Evolutionary conservation across 2,888 invertebrate species (phyloP).

Genomic region (Scaptomyza polygonia): DNA sequence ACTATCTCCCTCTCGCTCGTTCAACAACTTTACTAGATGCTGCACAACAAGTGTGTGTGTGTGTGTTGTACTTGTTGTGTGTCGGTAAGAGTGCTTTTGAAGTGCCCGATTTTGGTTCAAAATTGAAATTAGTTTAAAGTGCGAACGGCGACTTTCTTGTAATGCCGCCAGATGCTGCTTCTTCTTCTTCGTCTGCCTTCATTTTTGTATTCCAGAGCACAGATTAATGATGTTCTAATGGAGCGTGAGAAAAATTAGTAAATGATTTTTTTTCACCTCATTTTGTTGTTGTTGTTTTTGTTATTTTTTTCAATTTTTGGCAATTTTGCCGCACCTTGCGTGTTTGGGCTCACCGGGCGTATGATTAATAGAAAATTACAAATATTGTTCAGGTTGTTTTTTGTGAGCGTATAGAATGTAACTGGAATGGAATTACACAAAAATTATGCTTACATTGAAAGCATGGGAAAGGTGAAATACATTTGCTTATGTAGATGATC

Average conservation of each 20-base stretch:
- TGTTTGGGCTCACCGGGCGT: slow-evolving; percentile 44
- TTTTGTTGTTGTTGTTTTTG: background rate
- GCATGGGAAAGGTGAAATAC: slow-evolving; percentile 20
- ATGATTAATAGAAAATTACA: slow-evolving; percentile 61
- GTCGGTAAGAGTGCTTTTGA: slow-evolving; percentile 53
- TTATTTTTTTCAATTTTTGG: slow-evolving; percentile 29
- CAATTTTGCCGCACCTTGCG: slow-evolving; percentile 60
- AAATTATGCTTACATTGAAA: slow-evolving; percentile 1
- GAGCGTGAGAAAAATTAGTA: slow-evolving; percentile 69
- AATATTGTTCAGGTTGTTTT: slow-evolving; percentile 39
- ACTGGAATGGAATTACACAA: slow-evolving; percentile 29
- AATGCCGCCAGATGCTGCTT: slow-evolving; percentile 43
- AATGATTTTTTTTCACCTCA: slow-evolving; percentile 2
- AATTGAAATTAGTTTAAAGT: slow-evolving; percentile 68
- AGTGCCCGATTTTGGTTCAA: slow-evolving; percentile 45
- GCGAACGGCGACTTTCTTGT: slow-evolving; percentile 52
- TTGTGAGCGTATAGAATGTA: slow-evolving; percentile 13
- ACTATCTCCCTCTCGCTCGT: slow-evolving; percentile 16
- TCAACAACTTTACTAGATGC: slow-evolving; percentile 51
- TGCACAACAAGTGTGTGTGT: slow-evolving; percentile 52
- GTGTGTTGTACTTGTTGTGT: slow-evolving; percentile 33
- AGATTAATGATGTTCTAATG: slow-evolving; percentile 76
- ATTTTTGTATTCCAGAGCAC: slow-evolving; percentile 21
- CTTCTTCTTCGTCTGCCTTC: slow-evolving; percentile 31
- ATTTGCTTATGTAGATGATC: background rate